Conservation (phyloP, 2,113 vertebrate genomes). For the Sinosuthora webbiana region DNA sequence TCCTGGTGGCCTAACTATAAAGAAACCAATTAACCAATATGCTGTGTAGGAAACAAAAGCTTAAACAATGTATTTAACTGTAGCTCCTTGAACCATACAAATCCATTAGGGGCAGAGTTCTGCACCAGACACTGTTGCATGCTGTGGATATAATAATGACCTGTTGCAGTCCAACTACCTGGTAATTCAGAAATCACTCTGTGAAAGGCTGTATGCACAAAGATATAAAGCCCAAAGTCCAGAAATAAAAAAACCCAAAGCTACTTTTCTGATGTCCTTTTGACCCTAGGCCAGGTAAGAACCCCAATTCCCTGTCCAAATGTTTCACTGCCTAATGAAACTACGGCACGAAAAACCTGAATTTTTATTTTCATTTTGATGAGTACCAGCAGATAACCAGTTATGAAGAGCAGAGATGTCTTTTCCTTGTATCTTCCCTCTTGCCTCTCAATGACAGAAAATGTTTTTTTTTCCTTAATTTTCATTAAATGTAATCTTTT, state of each 20-base stretch:
- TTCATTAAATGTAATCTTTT: neutral
- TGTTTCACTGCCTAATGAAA: neutral
- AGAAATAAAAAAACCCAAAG: neutral
- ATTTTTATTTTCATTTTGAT: neutral
- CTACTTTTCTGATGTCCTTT: neutral
- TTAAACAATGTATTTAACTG: neutral
- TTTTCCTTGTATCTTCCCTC: neutral
- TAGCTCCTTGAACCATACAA: neutral
- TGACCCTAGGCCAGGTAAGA: neutral
- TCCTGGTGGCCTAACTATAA: neutral
- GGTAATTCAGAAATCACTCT: neutral
- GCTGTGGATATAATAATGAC: neutral
- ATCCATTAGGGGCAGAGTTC: neutral
- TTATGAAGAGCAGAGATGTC: neutral
- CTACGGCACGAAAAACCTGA: neutral
- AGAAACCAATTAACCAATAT: neutral
- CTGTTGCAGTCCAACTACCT: neutral
- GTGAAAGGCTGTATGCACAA: neutral
- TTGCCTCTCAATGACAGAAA: neutral
- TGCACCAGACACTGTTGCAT: neutral
- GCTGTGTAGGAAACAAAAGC: neutral
- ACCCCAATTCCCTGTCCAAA: neutral
- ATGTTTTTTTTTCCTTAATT: neutral
- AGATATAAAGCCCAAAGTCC: neutral
- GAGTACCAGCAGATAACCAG: neutral